These are phyloP conservation scores for Himantopus leucocephalus DNA, from an alignment of 2,113 vertebrate genomes.

Conservation along the genomic window DNA sequence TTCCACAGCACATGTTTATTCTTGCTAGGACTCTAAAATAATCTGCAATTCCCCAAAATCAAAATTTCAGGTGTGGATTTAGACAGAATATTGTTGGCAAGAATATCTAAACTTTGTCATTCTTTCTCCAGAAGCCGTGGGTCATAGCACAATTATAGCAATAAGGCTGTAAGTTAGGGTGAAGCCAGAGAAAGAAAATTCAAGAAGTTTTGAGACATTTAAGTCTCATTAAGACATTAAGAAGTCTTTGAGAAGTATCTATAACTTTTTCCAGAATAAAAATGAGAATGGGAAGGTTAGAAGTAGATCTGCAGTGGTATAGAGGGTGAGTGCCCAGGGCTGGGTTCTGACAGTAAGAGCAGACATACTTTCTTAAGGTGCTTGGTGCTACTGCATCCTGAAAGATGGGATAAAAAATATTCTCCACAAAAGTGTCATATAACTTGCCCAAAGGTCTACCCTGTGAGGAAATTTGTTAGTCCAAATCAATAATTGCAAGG, in stretches of 20 bases:
- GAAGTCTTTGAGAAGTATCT: neutral
- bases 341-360: neutral
- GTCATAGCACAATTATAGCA: neutral
- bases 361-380: neutral
- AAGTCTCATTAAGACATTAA: neutral
- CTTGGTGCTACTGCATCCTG: neutral
- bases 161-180: neutral
- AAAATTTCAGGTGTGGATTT: neutral
- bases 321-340: neutral
- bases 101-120: neutral
- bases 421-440: neutral
- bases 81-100: neutral
- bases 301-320: neutral
- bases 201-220: neutral
- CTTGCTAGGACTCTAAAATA: neutral
- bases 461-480: neutral
- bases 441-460: neutral
- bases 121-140: neutral
- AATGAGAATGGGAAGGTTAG: neutral
- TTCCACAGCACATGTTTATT: neutral
- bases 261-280: neutral
- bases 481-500: neutral
- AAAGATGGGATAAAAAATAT: neutral
- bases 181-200: neutral
- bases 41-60: neutral